These are phyloP conservation scores for Drosophila helvetica DNA, from an alignment of 2,888 invertebrate genomes.

Conservation along the genomic window DNA sequence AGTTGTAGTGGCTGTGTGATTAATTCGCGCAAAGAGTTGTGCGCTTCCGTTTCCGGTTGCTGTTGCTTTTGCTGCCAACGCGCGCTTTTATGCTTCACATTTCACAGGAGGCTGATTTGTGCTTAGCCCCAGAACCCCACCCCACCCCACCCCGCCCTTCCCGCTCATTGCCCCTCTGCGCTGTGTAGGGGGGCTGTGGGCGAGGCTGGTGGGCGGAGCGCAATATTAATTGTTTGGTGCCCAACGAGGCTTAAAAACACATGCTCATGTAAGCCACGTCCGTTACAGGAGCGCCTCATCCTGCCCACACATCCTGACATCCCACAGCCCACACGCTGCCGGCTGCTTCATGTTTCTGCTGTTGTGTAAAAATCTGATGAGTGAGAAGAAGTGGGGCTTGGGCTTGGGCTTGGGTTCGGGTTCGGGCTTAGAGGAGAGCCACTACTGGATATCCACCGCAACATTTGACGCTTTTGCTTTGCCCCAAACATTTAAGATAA, in stretches of 20 bases:
- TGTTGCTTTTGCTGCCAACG: slow-evolving; percentile 35
- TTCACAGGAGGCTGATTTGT: slow-evolving; percentile 77
- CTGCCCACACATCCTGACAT: slow-evolving; percentile 11
- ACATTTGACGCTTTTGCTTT: slow-evolving; percentile 72
- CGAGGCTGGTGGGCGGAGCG: slow-evolving; percentile 68
- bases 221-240: slow-evolving; percentile 80
- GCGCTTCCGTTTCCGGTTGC: slow-evolving; percentile 78
- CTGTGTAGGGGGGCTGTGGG: slow-evolving; percentile 1
- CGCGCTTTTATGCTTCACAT: slow-evolving; percentile 74
- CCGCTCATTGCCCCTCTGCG: not conserved
- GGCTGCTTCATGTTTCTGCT: slow-evolving; percentile 38
- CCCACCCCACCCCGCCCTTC: too few species aligned
- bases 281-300: slow-evolving; percentile 57
- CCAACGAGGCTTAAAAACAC: slow-evolving; percentile 81
- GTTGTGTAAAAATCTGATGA: slow-evolving; percentile 36
- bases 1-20: slow-evolving; percentile 68
- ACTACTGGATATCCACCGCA: slow-evolving; percentile 20
- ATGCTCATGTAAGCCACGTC: slow-evolving; percentile 80
- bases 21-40: slow-evolving; percentile 81
- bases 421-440: slow-evolving; percentile 11
- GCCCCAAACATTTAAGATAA: slow-evolving; percentile 72
- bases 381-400: slow-evolving; percentile 22
- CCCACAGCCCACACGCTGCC: slow-evolving; percentile 1
- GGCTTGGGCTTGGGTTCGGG: slow-evolving; percentile 10
- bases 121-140: slow-evolving; percentile 21